phyloP scores from a whole-genome alignment of 2,888 invertebrate species.

The Peribatodes rhomboidaria region DNA sequence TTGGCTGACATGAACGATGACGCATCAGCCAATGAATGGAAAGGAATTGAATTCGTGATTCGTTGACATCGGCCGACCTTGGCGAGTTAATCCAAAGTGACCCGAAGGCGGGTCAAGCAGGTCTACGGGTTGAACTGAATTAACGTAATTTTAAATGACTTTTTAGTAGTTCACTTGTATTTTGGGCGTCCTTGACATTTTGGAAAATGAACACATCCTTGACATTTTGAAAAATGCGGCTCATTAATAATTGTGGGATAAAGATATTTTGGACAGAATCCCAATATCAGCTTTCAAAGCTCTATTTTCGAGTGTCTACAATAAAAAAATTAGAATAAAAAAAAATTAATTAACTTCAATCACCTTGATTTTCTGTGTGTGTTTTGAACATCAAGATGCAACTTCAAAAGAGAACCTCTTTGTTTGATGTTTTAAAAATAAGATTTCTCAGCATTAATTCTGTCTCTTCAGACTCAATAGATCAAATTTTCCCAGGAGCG shows the following conservation, averaged over 20 bases:
- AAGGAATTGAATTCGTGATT: constrained; percentile 57
- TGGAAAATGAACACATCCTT: neutral
- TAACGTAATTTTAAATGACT: constrained; percentile 36
- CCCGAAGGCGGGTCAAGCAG: constrained; percentile 59
- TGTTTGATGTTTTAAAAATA: too few species aligned
- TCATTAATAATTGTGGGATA: too few species aligned
- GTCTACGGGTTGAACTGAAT: constrained; percentile 49
- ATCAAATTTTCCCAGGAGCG: constrained; percentile 1
- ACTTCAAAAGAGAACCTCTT: too few species aligned
- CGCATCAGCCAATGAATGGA: constrained; percentile 52
- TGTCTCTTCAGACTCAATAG: neutral
- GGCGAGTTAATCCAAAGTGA: constrained; percentile 57
- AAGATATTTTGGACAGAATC: too few species aligned
- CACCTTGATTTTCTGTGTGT: too few species aligned
- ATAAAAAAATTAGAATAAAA: neutral
- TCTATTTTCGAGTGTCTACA: too few species aligned
- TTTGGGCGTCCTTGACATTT: constrained; percentile 35
- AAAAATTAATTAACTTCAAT: too few species aligned
- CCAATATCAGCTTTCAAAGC: too few species aligned
- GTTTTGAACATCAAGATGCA: too few species aligned
- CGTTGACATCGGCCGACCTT: constrained; percentile 64
- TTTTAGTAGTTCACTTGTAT: constrained; percentile 24
- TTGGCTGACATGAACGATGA: constrained; percentile 45
- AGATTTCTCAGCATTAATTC: too few species aligned
- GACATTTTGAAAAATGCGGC: too few species aligned